Base-by-base conservation (phyloP, 2,113 vertebrate genomes). In the Gambusia affinis region DNA sequence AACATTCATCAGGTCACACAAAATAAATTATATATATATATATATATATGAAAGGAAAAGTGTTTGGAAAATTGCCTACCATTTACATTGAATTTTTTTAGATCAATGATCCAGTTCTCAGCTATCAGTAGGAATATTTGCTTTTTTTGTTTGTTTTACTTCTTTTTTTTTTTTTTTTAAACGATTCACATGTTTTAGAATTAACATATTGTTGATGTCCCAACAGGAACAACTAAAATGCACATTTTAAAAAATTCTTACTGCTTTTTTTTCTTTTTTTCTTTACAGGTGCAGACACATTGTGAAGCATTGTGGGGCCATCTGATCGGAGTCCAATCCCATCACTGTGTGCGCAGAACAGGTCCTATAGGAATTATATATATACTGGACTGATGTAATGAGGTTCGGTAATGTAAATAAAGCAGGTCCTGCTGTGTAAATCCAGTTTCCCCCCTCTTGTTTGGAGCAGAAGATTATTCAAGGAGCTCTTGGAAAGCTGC, bases 361-460 rank as follows among this genome's bases (percentile, higher is more conserved):
- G 94, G 87, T 96, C 96, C 96, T 97, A 90, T 87, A 92, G 96
- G 96, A 95, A 97, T 94, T 92, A 70, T 72, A 85, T 33, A 70
- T 65, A 98, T 96, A 95, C 96, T 95, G 94, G 94, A 92, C 96
- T 96, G 95, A 96, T 96, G 95, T 97, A 97, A 98, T 96, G 97
- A 97, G 96, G 94, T 94, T 94, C 95, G 95, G 85, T 93, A 73
- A 77, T 88, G 79, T 94, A 96, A 95, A 96, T 74, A 85, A 80
- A 81, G 70, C 93, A 93, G 94, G 70, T 64, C 67, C 60, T 74
- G 22, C 37, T 94, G 94, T 93, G 94, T 95, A 93, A 95, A 94
- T 96, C 93, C 60, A 80, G 75, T 73, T 79, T 67, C 84, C 78
- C 91, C 94, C 93, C 15, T 30, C 4, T 39, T 29, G 91, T 96